phyloP scores from a whole-genome alignment of 2,113 vertebrate species.

The Todiramphus saurophagus region DNA sequence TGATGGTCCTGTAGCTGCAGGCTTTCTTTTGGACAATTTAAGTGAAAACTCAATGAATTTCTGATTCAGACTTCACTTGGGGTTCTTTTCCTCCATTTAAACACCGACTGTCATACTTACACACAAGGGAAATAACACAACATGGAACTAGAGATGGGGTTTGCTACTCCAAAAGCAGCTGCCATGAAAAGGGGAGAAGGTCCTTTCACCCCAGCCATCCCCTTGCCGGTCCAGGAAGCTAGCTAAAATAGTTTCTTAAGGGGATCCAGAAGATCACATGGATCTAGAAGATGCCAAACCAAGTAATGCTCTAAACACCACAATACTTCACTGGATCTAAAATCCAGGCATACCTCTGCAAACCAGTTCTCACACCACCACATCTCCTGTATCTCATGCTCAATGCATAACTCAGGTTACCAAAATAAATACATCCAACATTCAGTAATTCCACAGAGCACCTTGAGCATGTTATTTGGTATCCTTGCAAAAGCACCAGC shows the following conservation, averaged over 20 bases:
- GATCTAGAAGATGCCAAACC: not conserved
- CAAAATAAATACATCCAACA: fast-evolving
- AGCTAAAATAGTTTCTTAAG: not conserved
- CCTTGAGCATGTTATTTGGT: fast-evolving
- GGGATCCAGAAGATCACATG: not conserved
- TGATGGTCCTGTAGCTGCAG: not conserved
- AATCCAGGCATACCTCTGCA: not conserved
- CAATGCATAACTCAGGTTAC: fast-evolving
- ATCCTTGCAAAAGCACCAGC: not conserved
- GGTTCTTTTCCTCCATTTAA: not conserved
- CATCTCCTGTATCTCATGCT: fast-evolving
- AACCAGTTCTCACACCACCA: not conserved
- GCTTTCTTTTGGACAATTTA: not conserved
- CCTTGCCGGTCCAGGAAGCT: not conserved
- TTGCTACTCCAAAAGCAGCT: not conserved
- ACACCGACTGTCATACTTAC: not conserved
- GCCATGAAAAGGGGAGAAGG: not conserved
- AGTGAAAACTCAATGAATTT: not conserved
- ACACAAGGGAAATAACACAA: not conserved
- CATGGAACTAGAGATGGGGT: not conserved
- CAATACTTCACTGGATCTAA: not conserved
- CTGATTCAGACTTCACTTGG: not conserved
- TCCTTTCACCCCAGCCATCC: not conserved
- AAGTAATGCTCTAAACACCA: not conserved
- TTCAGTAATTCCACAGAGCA: not conserved